A percentile compares a stretch with the other conserved stretches of the same genome.
phyloP scores from a whole-genome alignment of 2,797 vertebrate genomes.

The Characodon lateralis region DNA sequence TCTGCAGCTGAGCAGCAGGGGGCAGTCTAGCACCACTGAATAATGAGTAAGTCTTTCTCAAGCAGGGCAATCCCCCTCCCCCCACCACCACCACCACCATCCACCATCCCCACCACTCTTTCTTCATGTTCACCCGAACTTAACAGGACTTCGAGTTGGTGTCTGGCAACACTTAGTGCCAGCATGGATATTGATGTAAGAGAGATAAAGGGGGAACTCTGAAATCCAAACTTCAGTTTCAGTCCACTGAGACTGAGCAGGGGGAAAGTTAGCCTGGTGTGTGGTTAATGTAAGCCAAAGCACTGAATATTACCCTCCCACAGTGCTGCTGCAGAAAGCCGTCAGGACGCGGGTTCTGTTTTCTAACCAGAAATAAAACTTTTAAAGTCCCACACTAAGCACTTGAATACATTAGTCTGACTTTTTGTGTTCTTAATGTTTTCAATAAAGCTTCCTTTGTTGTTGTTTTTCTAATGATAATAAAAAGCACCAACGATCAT shows the following conservation, averaged over 20 bases:
- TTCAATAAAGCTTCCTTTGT: slow-evolving; percentile 45
- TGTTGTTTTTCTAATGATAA: slow-evolving; percentile 41
- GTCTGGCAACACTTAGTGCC: slow-evolving; percentile 81
- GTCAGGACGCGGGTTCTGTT: slow-evolving; percentile 65
- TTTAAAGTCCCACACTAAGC: slow-evolving; percentile 50
- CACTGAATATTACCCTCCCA: slow-evolving; percentile 81
- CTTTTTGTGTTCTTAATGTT: slow-evolving; percentile 55
- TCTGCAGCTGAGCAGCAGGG: slow-evolving; percentile 76
- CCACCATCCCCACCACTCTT: slow-evolving; percentile 61
- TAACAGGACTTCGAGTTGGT: slow-evolving; percentile 76
- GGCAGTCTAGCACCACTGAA: slow-evolving; percentile 82
- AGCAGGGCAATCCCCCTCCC: slow-evolving; percentile 75
- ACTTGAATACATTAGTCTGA: slow-evolving; percentile 72
- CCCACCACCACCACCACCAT: slow-evolving; percentile 50
- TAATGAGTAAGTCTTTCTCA: slow-evolving; percentile 55
- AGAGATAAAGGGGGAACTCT: slow-evolving; percentile 79
- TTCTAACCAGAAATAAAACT: slow-evolving; percentile 72
- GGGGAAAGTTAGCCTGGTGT: slow-evolving; percentile 77
- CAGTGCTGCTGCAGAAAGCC: slow-evolving; percentile 67
- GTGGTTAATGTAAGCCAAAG: slow-evolving; percentile 81
- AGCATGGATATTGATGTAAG: slow-evolving; percentile 80
- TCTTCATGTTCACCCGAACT: slow-evolving; percentile 68
- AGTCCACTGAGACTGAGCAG: slow-evolving; percentile 79
- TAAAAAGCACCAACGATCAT: slow-evolving; percentile 37
- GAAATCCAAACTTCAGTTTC: slow-evolving; percentile 80